Base-by-base conservation (phyloP, 2,888 invertebrate species). In the Physocephala rufipes region DNA sequence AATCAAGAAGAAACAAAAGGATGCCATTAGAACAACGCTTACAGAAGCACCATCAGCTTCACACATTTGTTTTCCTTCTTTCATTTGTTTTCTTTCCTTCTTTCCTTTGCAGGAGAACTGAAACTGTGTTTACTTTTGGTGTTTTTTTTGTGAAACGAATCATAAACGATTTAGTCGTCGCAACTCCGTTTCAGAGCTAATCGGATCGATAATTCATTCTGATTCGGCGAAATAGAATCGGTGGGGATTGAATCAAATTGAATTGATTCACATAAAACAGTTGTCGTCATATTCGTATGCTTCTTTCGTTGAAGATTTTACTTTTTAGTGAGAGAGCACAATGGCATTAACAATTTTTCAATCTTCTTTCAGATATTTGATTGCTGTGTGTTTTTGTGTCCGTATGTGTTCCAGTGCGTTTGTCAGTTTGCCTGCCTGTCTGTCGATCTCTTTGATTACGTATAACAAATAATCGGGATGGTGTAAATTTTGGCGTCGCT, bases 191-290 rank as follows among this genome's bases (percentile, higher is more conserved):
- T 36, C 49, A 16, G 49, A 43, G 21, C 47, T 16, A 24, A 63
- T n/a, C 63, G 49, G 28, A 49, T 64, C 49, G 9, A 51, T 64
- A 49, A 64, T 49, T 64, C 16, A 49, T 49, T 64, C 64, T 9
- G 36, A 9, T 9, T 4, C 36, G 9, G 5, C 36, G 36, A 36
- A 36, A 36, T 36, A 4, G 36, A 36, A 9, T 36, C 36, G 36
- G 36, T 9, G n/a, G n/a, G n/a, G n/a, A n/a, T n/a, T n/a, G n/a
- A n/a, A n/a, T n/a, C n/a, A n/a, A n/a, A n/a, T n/a, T 9, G 36
- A 36, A 36, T 4, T 36, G 36, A 36, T 9, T 36, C 36, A 9
- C 36, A 36, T 36, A 4, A 36, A 43, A 62, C 43, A 62, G 43
- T 12, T 30, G 19, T 30, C 36, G 19, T 19, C 12, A 15, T 13